Percentiles rank a stretch among this genome's conserved stretches.
phyloP scores from a whole-genome alignment of 2,797 vertebrate species.

The Diplodus puntazzo region DNA sequence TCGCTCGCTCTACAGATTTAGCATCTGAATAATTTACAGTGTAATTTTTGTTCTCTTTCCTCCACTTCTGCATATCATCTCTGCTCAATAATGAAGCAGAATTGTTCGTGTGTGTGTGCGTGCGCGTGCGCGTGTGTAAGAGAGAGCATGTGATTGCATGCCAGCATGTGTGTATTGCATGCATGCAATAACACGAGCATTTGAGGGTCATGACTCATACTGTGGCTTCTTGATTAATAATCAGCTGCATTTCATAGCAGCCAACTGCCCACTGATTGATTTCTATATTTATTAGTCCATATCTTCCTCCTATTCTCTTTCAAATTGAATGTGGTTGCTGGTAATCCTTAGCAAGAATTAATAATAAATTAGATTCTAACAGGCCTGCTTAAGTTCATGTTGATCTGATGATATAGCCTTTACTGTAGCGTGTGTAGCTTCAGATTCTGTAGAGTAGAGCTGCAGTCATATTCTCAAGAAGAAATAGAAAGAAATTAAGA shows the following conservation, averaged over 20 bases:
- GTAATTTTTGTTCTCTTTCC: constrained; percentile 7
- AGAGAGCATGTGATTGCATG: constrained; percentile 57
- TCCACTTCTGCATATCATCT: constrained; percentile 33
- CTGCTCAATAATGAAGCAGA: constrained; percentile 40
- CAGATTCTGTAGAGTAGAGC: constrained; percentile 20
- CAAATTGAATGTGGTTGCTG: constrained; percentile 37
- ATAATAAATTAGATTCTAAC: constrained; percentile 52
- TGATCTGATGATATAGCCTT: constrained; percentile 40
- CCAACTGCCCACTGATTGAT: constrained; percentile 40
- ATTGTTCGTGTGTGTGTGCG: constrained; percentile 43
- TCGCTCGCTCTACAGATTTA: constrained; percentile 29
- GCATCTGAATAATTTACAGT: constrained; percentile 39
- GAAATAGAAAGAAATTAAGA: not conserved
- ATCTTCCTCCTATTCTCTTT: constrained; percentile 42
- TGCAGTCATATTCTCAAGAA: constrained; percentile 27
- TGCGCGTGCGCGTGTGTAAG: constrained; percentile 13
- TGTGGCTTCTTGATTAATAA: constrained; percentile 46
- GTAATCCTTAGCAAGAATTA: constrained; percentile 47
- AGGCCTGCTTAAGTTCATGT: constrained; percentile 31
- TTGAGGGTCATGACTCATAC: constrained; percentile 11
- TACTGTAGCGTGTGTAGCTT: constrained; percentile 19
- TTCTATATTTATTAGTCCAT: constrained; percentile 39
- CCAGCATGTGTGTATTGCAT: constrained; percentile 53
- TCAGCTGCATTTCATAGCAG: constrained; percentile 45
- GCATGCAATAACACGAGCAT: constrained; percentile 33